phyloP scores from a whole-genome alignment of 2,888 invertebrate species.

The Thera obeliscata region DNA sequence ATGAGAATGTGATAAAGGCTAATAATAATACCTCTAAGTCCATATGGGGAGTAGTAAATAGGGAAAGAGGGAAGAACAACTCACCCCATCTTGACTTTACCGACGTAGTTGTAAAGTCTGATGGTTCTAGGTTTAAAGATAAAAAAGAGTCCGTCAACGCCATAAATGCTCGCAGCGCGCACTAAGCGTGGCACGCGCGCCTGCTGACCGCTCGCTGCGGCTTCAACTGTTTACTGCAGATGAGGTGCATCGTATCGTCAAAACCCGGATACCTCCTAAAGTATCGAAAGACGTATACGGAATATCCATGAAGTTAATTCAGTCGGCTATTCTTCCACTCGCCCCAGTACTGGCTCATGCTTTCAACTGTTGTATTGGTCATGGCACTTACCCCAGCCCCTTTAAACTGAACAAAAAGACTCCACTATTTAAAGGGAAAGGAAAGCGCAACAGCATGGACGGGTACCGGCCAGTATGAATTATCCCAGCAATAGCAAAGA shows the following conservation, averaged over 20 bases:
- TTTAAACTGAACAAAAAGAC: neutral
- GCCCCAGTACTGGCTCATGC: neutral
- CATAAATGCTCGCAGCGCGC: too few species aligned
- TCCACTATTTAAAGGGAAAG: constrained; percentile 1
- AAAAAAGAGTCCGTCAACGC: too few species aligned
- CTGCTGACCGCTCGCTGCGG: neutral
- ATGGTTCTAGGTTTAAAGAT: too few species aligned
- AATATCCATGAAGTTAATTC: neutral
- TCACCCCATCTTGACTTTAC: too few species aligned
- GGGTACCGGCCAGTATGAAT: neutral
- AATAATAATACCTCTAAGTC: too few species aligned
- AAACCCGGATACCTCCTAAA: neutral
- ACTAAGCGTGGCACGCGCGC: too few species aligned
- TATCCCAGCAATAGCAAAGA: neutral
- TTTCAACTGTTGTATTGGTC: neutral
- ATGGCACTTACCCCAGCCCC: neutral
- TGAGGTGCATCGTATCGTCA: neutral
- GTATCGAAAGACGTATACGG: constrained; percentile 1
- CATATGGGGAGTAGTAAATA: too few species aligned
- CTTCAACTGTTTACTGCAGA: neutral
- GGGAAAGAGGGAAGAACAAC: too few species aligned
- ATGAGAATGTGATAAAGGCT: too few species aligned
- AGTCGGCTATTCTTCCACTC: neutral
- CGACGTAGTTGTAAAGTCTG: too few species aligned
- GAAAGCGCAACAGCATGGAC: neutral